Percentiles rank a stretch among this genome's conserved stretches.
These are phyloP conservation scores for Pardosa pseudoannulata DNA, from an alignment of 2,888 invertebrate genomes.

Conservation along the genomic window DNA sequence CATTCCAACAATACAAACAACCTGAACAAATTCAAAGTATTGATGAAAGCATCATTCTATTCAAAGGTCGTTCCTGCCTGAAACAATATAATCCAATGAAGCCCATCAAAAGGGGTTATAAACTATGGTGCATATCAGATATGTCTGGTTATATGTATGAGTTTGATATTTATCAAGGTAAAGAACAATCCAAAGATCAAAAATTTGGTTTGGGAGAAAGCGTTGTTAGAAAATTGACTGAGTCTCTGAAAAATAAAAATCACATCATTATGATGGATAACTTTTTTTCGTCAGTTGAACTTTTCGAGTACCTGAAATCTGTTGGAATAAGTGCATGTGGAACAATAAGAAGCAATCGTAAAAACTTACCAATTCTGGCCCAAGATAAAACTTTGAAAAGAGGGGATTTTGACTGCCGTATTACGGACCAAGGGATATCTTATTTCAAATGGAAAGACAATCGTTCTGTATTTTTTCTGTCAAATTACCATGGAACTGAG, in stretches of 20 bases:
- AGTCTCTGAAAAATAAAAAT: slow-evolving; percentile 25
- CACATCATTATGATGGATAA: slow-evolving; percentile 40
- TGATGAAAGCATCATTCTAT: slow-evolving; percentile 35
- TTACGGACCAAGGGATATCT: slow-evolving; percentile 24
- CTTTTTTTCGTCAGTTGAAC: slow-evolving; percentile 6
- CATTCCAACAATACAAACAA: slow-evolving; percentile 11
- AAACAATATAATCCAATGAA: slow-evolving; percentile 30
- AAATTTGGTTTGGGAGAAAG: slow-evolving; percentile 14
- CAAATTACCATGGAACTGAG: slow-evolving; percentile 29
- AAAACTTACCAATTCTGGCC: slow-evolving; percentile 25
- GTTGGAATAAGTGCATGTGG: slow-evolving; percentile 22
- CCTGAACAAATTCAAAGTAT: slow-evolving; percentile 23
- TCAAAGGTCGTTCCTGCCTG: slow-evolving; percentile 19
- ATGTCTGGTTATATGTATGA: slow-evolving; percentile 48
- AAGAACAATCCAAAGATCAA: background rate
- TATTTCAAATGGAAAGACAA: slow-evolving; percentile 48
- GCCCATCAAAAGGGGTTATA: slow-evolving; percentile 31
- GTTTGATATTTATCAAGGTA: slow-evolving; percentile 34
- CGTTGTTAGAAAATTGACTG: slow-evolving; percentile 1
- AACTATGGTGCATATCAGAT: slow-evolving; percentile 34
- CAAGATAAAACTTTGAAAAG: slow-evolving; percentile 27
- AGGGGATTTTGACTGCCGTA: slow-evolving; percentile 24
- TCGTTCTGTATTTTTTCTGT: slow-evolving; percentile 27
- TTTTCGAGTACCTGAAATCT: slow-evolving; percentile 4
- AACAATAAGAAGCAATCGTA: slow-evolving; percentile 14